A percentile compares a stretch with the other conserved stretches of the same genome.
Evolutionary conservation across 2,888 invertebrate species (phyloP).

Genomic region (Adelognathus sp.): DNA sequence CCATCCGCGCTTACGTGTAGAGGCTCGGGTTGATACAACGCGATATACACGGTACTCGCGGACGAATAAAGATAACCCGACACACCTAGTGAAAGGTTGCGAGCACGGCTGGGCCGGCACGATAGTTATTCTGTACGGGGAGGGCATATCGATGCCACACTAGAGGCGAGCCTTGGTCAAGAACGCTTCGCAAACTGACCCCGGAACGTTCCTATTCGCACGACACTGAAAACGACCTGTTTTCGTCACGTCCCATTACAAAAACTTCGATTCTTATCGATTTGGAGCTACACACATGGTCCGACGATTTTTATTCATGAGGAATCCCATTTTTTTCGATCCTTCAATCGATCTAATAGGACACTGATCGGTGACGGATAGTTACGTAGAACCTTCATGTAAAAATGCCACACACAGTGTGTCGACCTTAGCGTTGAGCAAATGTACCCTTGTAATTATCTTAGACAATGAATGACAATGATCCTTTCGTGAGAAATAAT

Average conservation of each 20-base stretch:
- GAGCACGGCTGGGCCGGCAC: constrained; percentile 13
- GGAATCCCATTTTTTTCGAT: too few relatives aligned
- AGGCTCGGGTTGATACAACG: background rate
- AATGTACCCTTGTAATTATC: too few relatives aligned
- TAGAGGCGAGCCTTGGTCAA: constrained; percentile 54
- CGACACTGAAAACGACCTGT: constrained; percentile 26
- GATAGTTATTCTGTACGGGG: constrained; percentile 33
- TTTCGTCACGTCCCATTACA: constrained; percentile 11
- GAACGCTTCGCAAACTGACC: constrained; percentile 55
- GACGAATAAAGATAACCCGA: constrained; percentile 61
- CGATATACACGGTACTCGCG: constrained; percentile 49
- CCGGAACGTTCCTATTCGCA: constrained; percentile 56
- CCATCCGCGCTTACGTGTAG: constrained; percentile 25
- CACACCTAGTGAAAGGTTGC: constrained; percentile 64
- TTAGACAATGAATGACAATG: too few relatives aligned
- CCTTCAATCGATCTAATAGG: too few relatives aligned
- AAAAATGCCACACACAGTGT: too few relatives aligned
- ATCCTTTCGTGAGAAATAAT: too few relatives aligned
- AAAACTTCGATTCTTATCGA: background rate
- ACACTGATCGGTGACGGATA: too few relatives aligned
- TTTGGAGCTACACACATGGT: background rate
- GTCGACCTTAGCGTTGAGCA: too few relatives aligned
- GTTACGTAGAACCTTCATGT: too few relatives aligned
- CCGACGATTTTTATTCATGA: constrained; percentile 8
- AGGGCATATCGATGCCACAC: constrained; percentile 3